Conservation (phyloP, 1,140 invertebrate species). For the Tyrophagus putrescentiae region DNA sequence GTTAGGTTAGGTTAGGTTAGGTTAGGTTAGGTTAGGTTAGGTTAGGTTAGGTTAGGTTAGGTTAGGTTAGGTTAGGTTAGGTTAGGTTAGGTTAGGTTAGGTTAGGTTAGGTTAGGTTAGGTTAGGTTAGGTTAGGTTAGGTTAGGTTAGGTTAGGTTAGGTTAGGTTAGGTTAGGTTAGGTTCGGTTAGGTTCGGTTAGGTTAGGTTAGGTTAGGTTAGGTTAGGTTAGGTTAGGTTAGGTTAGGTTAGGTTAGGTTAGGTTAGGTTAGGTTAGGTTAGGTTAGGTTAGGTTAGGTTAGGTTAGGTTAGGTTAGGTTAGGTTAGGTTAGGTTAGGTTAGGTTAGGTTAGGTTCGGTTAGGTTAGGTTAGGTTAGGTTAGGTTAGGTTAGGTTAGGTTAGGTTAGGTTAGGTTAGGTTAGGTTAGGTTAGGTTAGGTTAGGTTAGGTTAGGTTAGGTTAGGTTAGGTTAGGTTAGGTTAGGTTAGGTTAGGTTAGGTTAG, state of each 20-base stretch:
- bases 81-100: constrained; percentile 30
- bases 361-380: constrained; percentile 8
- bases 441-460: constrained; percentile 27
- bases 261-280: constrained; percentile 26
- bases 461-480: constrained; percentile 28
- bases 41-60: constrained; percentile 24
- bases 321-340: constrained; percentile 27
- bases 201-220: constrained; percentile 27
- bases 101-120: constrained; percentile 33
- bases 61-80: constrained; percentile 29
- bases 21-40: constrained; percentile 25
- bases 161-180: constrained; percentile 31
- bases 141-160: constrained; percentile 33
- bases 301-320: constrained; percentile 29
- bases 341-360: constrained; percentile 26
- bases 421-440: constrained; percentile 25
- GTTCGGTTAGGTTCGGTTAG: constrained; percentile 14
- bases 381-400: constrained; percentile 22
- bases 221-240: constrained; percentile 30
- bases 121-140: constrained; percentile 30
- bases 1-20: constrained; percentile 23
- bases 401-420: constrained; percentile 24
- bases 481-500: constrained; percentile 27
- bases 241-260: constrained; percentile 28
- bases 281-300: constrained; percentile 23